Evolutionary conservation across 2,113 vertebrate species (phyloP).

Genomic region (Sarotherodon lohbergeri): DNA sequence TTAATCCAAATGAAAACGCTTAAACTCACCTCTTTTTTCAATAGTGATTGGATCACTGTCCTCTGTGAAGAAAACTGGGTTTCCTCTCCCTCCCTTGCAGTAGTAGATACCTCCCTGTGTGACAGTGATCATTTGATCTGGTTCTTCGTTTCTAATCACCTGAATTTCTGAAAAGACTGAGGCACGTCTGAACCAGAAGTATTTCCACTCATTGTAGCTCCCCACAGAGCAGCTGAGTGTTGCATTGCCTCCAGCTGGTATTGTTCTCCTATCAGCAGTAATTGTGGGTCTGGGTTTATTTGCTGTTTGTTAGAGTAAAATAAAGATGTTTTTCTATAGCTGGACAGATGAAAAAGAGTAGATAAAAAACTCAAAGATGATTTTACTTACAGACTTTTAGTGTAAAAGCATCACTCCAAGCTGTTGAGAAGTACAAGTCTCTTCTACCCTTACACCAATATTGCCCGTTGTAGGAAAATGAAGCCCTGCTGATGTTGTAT

Average conservation of each 20-base stretch:
- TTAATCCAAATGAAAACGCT: rapidly evolving
- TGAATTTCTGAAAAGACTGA: background rate
- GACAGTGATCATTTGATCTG: background rate
- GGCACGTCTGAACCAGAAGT: background rate
- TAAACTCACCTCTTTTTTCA: background rate
- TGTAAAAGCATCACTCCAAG: background rate
- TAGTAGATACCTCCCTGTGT: background rate
- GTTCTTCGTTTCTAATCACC: rapidly evolving
- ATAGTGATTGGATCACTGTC: background rate
- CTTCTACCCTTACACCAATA: background rate
- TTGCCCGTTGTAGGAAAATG: background rate
- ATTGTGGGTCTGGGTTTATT: background rate
- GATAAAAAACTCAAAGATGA: rapidly evolving
- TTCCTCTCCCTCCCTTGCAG: background rate
- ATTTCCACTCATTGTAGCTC: background rate
- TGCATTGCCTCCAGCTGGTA: background rate
- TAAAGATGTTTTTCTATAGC: rapidly evolving
- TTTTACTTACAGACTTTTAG: background rate
- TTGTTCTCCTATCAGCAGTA: background rate
- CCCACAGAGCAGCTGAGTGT: background rate
- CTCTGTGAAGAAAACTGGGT: background rate
- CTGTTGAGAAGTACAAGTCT: background rate
- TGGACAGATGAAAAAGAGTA: background rate
- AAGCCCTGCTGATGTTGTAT: background rate
- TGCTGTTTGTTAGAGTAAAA: background rate